Evolutionary conservation across 2,888 invertebrate genomes (phyloP), one percentile per base, ranked within the genome.

Genomic region (Hyposoter dolosus): DNA sequence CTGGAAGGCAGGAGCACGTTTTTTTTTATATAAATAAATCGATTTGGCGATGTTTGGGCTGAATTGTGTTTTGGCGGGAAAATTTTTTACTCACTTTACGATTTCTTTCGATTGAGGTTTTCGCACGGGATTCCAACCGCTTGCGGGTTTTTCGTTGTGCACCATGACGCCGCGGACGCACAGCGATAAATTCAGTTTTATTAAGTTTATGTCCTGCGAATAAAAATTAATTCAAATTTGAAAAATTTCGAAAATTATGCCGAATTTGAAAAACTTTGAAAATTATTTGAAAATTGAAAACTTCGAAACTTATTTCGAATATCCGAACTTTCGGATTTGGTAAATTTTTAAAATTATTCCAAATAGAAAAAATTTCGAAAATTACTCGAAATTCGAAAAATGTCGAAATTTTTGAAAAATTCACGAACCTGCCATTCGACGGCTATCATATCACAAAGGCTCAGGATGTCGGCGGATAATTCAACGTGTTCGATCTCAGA

Each of bases 111-210:
- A 90, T 28, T 80, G 87, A 40, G 94, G 94, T 82, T 93, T 94
- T 89, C 95, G 95, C 0, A 97, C 96, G 79, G 97, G 97, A 94
- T 96, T 97, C 97, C 97, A 97, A 47, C 96, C 96, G 17, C 96
- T 95, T 1, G 96, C 95, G 19, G 96, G 97, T 35, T 96, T 95
- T 91, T 95, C 95, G 93, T 98, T 98, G 32, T 95, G 94, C 6
- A 96, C 94, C 97, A 98, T 97, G 35, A 97, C 93, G 35, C 97
- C 97, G 74, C 97, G 95, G 23, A 97, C 95, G 28, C 93, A 93
- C 56, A 92, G 90, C 7, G 93, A 93, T 53, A 94, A 89, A 63
- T 91, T 91, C 47, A 93, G 82, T 88, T 90, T 92, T 75, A 83
- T 86, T 47, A 94, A 88, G 85, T 91, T 92, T 2, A 86, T 35